Percentiles rank a stretch among this genome's conserved stretches.
These are phyloP conservation scores for Drosophila pandora DNA, from an alignment of 1,140 invertebrate species.

Conservation along the genomic window DNA sequence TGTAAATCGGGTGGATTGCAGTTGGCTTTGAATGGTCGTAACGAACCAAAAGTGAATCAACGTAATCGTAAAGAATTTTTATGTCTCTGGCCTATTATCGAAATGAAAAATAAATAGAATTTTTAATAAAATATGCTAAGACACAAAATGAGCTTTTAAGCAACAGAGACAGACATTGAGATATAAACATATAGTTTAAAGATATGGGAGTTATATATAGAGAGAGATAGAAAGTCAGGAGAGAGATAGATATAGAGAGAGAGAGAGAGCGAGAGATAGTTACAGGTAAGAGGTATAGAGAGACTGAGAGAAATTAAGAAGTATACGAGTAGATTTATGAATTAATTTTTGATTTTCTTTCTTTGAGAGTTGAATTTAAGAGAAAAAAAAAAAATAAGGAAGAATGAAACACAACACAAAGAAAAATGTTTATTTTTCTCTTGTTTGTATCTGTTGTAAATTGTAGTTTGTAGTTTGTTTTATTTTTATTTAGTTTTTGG, in stretches of 20 bases:
- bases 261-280: slow-evolving; percentile 48
- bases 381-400: slow-evolving; percentile 25
- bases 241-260: slow-evolving; percentile 37
- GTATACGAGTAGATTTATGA: slow-evolving; percentile 68
- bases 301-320: slow-evolving; percentile 67
- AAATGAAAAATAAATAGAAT: slow-evolving; percentile 49
- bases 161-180: slow-evolving; percentile 45
- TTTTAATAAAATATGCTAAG: slow-evolving; percentile 30
- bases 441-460: slow-evolving; percentile 48
- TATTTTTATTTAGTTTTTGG: slow-evolving; percentile 31
- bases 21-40: slow-evolving; percentile 53
- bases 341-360: slow-evolving; percentile 46
- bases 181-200: slow-evolving; percentile 6
- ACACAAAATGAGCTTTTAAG: slow-evolving; percentile 69
- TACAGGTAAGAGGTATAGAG: slow-evolving; percentile 42
- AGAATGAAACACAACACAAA: slow-evolving; percentile 7
- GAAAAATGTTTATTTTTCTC: slow-evolving; percentile 27
- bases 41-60: slow-evolving; percentile 39
- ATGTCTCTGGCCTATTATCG: slow-evolving; percentile 42
- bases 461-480: slow-evolving; percentile 40
- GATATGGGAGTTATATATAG: slow-evolving; percentile 11
- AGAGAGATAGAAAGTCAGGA: slow-evolving; percentile 42
- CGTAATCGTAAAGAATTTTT: slow-evolving; percentile 49
- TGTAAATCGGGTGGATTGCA: slow-evolving; percentile 51
- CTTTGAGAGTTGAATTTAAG: not conserved